Evolutionary conservation across 1,140 invertebrate species (phyloP).

Genomic region (Zeugodacus cucurbitae): DNA sequence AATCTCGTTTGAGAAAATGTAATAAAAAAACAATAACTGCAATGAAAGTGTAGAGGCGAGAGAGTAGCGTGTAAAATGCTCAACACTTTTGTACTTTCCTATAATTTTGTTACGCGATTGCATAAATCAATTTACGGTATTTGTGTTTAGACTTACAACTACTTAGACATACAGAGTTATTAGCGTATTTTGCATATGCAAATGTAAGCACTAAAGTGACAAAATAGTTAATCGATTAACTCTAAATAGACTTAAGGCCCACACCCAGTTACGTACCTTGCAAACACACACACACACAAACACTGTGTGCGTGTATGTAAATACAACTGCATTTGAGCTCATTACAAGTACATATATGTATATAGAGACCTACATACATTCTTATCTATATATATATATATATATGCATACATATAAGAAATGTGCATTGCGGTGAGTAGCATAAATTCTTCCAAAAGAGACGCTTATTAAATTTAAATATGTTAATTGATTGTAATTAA

Average conservation of each 20-base stretch:
- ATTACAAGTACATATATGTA: background rate
- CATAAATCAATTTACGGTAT: background rate
- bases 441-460: constrained; percentile 35
- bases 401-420: background rate
- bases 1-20: background rate
- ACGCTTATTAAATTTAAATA: constrained; percentile 37
- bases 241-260: background rate
- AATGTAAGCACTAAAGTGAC: background rate
- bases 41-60: constrained; percentile 31
- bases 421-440: background rate
- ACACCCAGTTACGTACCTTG: background rate
- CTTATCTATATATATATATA: background rate
- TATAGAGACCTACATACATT: too few relatives aligned
- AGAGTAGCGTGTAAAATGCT: constrained; percentile 35
- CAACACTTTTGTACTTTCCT: constrained; percentile 56
- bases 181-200: background rate
- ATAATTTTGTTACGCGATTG: constrained; percentile 43
- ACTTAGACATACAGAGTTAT: background rate
- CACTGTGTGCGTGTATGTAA: background rate
- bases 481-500: constrained; percentile 8
- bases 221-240: background rate
- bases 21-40: background rate
- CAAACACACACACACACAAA: background rate
- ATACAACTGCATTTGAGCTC: background rate
- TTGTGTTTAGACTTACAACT: constrained; percentile 15